These are phyloP conservation scores for Nebria brevicollis DNA, from an alignment of 2,888 invertebrate species.

Conservation along the genomic window DNA sequence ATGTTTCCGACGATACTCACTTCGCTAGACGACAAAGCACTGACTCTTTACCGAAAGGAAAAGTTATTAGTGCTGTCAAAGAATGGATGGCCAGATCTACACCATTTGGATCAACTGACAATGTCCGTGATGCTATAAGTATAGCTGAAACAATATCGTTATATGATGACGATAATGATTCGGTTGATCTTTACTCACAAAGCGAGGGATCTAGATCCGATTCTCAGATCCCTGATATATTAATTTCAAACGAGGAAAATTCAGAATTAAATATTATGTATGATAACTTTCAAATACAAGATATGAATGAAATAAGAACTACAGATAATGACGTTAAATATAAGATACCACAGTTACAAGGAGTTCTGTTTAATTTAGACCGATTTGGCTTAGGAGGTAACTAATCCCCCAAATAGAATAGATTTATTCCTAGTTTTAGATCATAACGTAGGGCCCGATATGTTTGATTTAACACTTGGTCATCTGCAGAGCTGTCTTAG, in stretches of 20 bases:
- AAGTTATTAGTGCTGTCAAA: conserved; percentile 59
- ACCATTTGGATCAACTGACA: conserved; percentile 57
- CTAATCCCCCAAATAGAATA: conserved; percentile 38
- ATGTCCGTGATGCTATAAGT: conserved; percentile 51
- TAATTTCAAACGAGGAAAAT: conserved; percentile 52
- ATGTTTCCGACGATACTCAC: conserved; percentile 17
- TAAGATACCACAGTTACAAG: conserved; percentile 47
- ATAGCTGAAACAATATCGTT: conserved; percentile 53
- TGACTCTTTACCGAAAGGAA: conserved; percentile 57
- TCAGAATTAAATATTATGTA: conserved; percentile 16
- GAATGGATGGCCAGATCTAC: conserved; percentile 60
- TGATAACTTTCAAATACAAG: conserved; percentile 28
- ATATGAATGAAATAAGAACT: conserved; percentile 2
- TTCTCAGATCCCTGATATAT: conserved; percentile 54
- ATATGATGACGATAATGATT: conserved; percentile 55
- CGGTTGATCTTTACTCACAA: conserved; percentile 48
- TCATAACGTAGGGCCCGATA: conserved; percentile 46
- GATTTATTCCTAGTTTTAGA: conserved; percentile 11
- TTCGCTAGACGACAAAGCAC: conserved; percentile 51
- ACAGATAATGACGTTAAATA: conserved; percentile 31
- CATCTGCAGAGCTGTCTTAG: not conserved
- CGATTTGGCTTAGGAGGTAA: conserved; percentile 53
- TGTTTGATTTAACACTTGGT: conserved; percentile 44
- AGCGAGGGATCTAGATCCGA: conserved; percentile 47
- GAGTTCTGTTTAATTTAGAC: conserved; percentile 53